phyloP scores from a whole-genome alignment of 2,113 vertebrate species.

The Thalassoma bifasciatum region DNA sequence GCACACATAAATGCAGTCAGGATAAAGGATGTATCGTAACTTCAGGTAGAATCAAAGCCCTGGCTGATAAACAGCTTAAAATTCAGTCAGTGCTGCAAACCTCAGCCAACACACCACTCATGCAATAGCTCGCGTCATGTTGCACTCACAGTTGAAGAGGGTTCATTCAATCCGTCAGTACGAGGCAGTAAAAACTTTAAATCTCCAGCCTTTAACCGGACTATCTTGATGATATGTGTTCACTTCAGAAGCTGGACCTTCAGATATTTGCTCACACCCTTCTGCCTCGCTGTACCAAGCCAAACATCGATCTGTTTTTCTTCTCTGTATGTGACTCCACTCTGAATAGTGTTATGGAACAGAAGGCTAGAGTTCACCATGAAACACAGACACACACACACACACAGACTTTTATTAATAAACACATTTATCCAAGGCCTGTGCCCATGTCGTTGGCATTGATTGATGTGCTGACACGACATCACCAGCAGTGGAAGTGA shows the following conservation, averaged over 20 bases:
- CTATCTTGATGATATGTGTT: constrained; percentile 8
- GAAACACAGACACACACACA: constrained; percentile 30
- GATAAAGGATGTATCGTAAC: background rate
- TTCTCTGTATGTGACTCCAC: constrained; percentile 11
- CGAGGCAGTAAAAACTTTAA: constrained; percentile 17
- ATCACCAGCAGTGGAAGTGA: constrained; percentile 62
- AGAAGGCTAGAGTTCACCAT: constrained; percentile 27
- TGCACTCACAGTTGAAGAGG: background rate
- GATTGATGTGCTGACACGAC: constrained; percentile 65
- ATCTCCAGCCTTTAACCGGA: constrained; percentile 1
- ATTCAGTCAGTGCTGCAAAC: background rate
- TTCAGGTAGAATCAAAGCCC: background rate
- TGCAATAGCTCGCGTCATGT: background rate
- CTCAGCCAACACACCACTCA: constrained; percentile 1
- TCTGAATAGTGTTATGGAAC: background rate
- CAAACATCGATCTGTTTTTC: background rate
- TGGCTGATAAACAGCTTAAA: background rate
- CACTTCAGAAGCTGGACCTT: constrained; percentile 24
- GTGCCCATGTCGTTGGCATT: constrained; percentile 51
- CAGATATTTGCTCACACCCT: constrained; percentile 1
- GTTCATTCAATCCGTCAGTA: constrained; percentile 12
- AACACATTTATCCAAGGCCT: constrained; percentile 49
- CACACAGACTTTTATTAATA: constrained; percentile 34
- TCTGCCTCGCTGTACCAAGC: background rate
- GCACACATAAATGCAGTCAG: background rate